phyloP scores from a whole-genome alignment of 2,797 vertebrate genomes.

The Xyrichtys novacula region DNA sequence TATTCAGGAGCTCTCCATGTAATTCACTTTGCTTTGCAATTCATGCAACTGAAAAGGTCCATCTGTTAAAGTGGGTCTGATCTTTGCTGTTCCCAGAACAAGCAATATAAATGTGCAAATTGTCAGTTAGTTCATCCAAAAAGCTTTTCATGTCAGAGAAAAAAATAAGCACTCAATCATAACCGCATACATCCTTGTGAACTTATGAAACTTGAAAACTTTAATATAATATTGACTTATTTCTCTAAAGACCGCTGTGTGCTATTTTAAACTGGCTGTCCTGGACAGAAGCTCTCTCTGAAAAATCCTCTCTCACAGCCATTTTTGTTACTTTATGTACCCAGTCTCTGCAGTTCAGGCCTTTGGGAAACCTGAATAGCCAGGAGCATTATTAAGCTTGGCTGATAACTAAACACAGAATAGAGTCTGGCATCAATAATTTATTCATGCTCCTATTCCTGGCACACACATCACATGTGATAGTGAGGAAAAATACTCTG shows the following conservation, averaged over 20 bases:
- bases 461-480: constrained; percentile 51
- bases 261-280: constrained; percentile 6
- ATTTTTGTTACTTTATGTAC: constrained; percentile 27
- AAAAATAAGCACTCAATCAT: constrained; percentile 8
- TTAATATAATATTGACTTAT: background rate
- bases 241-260: constrained; percentile 1
- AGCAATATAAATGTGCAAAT: constrained; percentile 63
- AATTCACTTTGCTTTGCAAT: constrained; percentile 45
- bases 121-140: constrained; percentile 30
- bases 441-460: constrained; percentile 53
- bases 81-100: constrained; percentile 51
- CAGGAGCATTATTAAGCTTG: constrained; percentile 26
- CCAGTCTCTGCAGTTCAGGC: constrained; percentile 8
- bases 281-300: constrained; percentile 8
- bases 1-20: constrained; percentile 28
- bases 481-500: constrained; percentile 46
- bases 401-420: constrained; percentile 47
- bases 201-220: constrained; percentile 1
- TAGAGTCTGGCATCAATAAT: constrained; percentile 46
- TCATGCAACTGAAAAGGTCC: constrained; percentile 44
- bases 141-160: constrained; percentile 43
- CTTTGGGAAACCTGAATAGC: constrained; percentile 28
- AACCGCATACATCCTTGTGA: background rate
- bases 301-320: constrained; percentile 29
- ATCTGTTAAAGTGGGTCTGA: constrained; percentile 53